Evolutionary conservation across 2,113 vertebrate genomes (phyloP), one percentile per base, ranked within the genome.

Genomic region (Zingel zingel): DNA sequence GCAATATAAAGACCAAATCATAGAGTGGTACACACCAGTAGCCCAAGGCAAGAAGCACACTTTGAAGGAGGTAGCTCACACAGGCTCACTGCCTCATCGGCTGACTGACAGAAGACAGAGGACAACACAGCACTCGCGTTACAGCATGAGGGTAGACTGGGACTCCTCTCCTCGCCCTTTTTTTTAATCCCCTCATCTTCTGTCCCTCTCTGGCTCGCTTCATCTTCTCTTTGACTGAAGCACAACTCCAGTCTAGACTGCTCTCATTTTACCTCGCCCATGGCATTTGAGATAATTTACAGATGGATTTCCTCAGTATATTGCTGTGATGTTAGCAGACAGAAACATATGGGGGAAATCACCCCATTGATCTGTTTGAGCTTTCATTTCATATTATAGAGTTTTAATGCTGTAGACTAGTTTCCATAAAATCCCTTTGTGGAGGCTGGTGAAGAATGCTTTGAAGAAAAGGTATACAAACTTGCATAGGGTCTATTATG

Each of bases 41-140:
- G 88, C 90, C 85, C 68, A 81, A 79, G 88, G 89, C 90, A 85
- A 85, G 77, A 83, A 59, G 79, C 45, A 11, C 45, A 67, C 82
- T 91, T 87, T 89, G 78, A 92, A 86, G 74, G 81, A 82, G 78
- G 74, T 81, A 58, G 78, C 77, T 85, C 86, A 66, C 83, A 88
- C 75, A 85, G 87, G 53, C 79, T 84, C 70, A 10, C 70, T 69
- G 86, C 80, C 88, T 18, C 27, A 47, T 57, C 7, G 5, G 21
- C 54, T 82, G 82, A 85, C 69, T 85, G 86, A 81, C 74, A 86
- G 74, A 59, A 67, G 45, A 73, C 57, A 62, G 77, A 81, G 50
- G 58, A 47, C 71, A 77, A 90, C 76, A 66, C 63, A 66, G 65
- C 64, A 54, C 57, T 47, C 5, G 4, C 0, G 12, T 74, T 79